These are phyloP conservation scores for Pungitius pungitius DNA, from an alignment of 2,113 vertebrate species.

Conservation along the genomic window DNA sequence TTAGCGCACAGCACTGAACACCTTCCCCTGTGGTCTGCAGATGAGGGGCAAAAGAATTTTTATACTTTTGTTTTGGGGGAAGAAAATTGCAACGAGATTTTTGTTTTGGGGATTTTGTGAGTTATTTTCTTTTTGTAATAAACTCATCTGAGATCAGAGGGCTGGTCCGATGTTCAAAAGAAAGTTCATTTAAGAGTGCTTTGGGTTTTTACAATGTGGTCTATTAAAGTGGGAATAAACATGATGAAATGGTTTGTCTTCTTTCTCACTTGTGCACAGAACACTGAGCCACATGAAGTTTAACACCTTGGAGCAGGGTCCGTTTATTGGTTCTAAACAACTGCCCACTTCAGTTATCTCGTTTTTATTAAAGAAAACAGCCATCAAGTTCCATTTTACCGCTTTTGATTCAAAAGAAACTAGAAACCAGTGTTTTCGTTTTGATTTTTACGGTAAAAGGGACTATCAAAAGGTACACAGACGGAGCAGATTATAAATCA, in stretches of 20 bases:
- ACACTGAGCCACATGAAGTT: background rate
- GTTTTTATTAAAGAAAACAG: no score
- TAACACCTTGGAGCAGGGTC: background rate
- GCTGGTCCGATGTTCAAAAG: constrained; percentile 76
- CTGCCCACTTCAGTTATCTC: no score
- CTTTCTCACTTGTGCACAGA: background rate
- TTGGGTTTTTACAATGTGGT: constrained; percentile 70
- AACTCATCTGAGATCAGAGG: constrained; percentile 71
- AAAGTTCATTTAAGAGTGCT: constrained; percentile 68
- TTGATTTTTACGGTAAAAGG: no score
- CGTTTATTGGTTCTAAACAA: no score
- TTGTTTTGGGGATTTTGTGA: constrained; percentile 69
- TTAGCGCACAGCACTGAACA: constrained; percentile 83
- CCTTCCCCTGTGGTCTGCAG: constrained; percentile 80
- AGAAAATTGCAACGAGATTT: constrained; percentile 77
- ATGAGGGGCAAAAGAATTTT: constrained; percentile 70
- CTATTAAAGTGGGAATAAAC: constrained; percentile 70
- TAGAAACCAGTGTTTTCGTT: no score
- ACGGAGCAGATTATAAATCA: no score
- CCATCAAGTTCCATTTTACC: no score
- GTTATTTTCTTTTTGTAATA: constrained; percentile 60
- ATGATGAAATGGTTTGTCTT: background rate
- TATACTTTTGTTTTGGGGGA: constrained; percentile 84
- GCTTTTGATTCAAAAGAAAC: no score
- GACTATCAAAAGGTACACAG: no score